Evolutionary conservation across 2,113 vertebrate species (phyloP).

Genomic region (Columba janthina): DNA sequence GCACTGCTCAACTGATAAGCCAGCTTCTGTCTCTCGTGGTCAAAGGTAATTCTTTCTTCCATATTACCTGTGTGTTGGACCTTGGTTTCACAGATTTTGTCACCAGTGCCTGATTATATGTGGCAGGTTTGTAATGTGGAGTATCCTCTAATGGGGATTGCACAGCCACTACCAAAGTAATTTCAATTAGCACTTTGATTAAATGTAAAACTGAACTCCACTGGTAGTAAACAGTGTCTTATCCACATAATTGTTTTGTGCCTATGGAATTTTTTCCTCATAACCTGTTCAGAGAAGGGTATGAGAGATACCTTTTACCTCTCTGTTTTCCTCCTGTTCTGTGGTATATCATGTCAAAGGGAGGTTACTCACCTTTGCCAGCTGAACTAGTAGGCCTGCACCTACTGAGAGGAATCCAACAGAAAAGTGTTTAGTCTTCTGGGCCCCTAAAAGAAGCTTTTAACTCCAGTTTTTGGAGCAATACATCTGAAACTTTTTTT

Average conservation of each 20-base stretch:
- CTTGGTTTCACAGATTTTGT: background rate
- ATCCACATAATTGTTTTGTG: background rate
- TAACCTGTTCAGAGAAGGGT: background rate
- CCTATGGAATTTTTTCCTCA: background rate
- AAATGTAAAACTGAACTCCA: background rate
- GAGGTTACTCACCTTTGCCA: background rate
- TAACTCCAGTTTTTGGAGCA: background rate
- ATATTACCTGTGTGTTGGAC: background rate
- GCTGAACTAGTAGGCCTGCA: background rate
- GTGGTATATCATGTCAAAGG: rapidly evolving
- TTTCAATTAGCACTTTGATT: background rate
- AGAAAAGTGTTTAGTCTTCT: background rate
- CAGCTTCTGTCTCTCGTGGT: background rate
- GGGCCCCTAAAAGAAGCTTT: background rate
- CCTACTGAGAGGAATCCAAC: background rate
- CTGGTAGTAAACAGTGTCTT: background rate
- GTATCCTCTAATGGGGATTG: background rate
- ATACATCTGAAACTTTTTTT: background rate
- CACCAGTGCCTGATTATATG: background rate
- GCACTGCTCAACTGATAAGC: background rate
- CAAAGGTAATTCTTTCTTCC: background rate
- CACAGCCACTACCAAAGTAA: background rate
- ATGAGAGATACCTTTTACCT: background rate
- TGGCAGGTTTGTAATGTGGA: background rate
- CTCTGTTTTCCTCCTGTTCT: background rate